Base-by-base conservation (phyloP, 2,888 invertebrate species). In the Thera britannica region DNA sequence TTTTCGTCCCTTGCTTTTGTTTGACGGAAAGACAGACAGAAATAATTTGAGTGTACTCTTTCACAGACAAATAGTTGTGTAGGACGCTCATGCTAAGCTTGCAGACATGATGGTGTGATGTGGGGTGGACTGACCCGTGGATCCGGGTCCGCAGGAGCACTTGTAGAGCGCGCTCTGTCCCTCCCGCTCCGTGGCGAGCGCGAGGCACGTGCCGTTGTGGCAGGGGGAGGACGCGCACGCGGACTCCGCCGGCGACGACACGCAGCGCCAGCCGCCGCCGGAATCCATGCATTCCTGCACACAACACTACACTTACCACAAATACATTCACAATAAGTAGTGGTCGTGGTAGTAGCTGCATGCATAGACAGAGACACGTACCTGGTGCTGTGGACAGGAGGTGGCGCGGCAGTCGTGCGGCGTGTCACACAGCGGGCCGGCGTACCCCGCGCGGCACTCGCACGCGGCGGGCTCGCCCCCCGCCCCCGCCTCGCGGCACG, bases 131-230 rank as follows among this genome's bases (percentile, higher is more conserved):
- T 66, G 2, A 92, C 92, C 92, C 55, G 76, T 86, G 75, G 73
- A 71, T 0, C 90, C 90, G 49, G 88, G 80, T 74, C 94, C 93
- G 90, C 98, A 98, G 74, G 85, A 84, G 94, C 98, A 98, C 78
- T 94, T 95, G 90, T 95, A 96, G 74, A 95, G 95, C 56, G 62
- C 55, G 34, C 54, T 2, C 38, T 36, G 46, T 73, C 95, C 95
- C 72, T 94, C 72, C 78, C 87, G 88, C 82, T 4, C 11, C 34
- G 55, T 5, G 57, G 57, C 41, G 23, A 95, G 95, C 85, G 96
- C 95, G 71, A 94, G 89, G 87, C 97, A 97, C 64, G 95, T 96
- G 78, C 96, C 97, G 90, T 97, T 96, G 87, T 95, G 94, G 93
- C 98, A 98, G 41, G 96, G 96, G 75, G 94, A 92, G 58, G 93